Evolutionary conservation across 2,113 vertebrate species (phyloP).

Genomic region (Isurus oxyrinchus): DNA sequence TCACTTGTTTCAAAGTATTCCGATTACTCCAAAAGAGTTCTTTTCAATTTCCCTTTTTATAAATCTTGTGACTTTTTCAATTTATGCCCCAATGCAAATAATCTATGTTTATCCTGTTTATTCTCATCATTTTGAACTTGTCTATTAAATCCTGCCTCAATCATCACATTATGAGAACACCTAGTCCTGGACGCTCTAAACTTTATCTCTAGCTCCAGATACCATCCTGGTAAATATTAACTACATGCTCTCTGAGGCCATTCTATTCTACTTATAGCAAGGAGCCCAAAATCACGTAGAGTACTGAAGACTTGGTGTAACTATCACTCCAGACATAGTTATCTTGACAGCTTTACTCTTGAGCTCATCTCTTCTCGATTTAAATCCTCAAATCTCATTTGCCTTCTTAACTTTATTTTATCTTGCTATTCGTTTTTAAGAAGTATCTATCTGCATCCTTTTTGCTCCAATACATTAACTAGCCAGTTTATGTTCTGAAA

Average conservation of each 20-base stretch:
- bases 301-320: not conserved
- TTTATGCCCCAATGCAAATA: not conserved
- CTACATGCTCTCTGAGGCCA: not conserved
- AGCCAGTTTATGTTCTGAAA: not conserved
- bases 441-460: not conserved
- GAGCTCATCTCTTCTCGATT: not conserved
- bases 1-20: not conserved
- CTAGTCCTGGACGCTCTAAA: not conserved
- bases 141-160: not conserved
- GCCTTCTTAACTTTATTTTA: not conserved
- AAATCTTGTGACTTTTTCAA: not conserved
- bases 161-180: not conserved
- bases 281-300: not conserved
- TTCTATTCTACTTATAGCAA: not conserved
- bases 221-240: not conserved
- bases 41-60: not conserved
- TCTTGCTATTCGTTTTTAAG: too few species aligned
- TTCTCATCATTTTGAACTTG: not conserved
- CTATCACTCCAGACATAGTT: not conserved
- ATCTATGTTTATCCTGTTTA: not conserved
- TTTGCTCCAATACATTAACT: not conserved
- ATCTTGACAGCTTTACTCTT: not conserved
- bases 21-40: not conserved
- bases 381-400: not conserved
- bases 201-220: not conserved